Evolutionary conservation across 2,113 vertebrate species (phyloP), one percentile per base, ranked within the genome.

Genomic region (Menura novaehollandiae): DNA sequence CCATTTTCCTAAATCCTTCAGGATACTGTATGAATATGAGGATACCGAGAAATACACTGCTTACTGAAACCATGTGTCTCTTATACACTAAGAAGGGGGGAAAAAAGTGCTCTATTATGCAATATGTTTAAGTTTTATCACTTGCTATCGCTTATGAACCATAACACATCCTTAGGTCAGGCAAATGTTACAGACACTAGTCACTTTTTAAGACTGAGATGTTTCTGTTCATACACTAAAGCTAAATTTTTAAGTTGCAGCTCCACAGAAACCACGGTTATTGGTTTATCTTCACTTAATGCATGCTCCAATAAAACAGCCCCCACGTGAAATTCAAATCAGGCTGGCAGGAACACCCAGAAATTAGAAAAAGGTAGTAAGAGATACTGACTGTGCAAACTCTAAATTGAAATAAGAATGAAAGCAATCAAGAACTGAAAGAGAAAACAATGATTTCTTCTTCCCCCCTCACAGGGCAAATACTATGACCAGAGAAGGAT

Each of bases 391-490:
- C 28, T 73, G 17, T 35, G 8, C 7, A 74, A 93, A 88, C 41
- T 68, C 72, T 51, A 52, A 63, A 77, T 10, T 78, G 33, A 91
- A 89, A 52, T 74, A 72, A 71, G 23, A 74, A 71, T 41, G 6
- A 26, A 88, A 55, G 52, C 56, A 68, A 67, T 58, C 12, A 46
- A 72, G 43, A 91, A 89, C 11, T 33, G 16, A 68, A 87, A 85
- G 39, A 66, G 28, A 73, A 74, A 87, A 15, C 15, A 73, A 28
- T 44, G 1, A 58, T 69, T 62, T 75, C 18, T 78, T 84, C 20
- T 58, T 5, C 1, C 2, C 8, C 41, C 11, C 5, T 26, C 26
- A 6, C 6, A 32, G 4, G 24, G 22, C 9, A 64, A 24, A n/a
- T 55, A 60, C 44, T 16, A 49, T 13, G 15, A 19, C 22, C 59